Evolutionary conservation across 1,140 invertebrate genomes (phyloP).

Genomic region (Drosophila eugracilis): DNA sequence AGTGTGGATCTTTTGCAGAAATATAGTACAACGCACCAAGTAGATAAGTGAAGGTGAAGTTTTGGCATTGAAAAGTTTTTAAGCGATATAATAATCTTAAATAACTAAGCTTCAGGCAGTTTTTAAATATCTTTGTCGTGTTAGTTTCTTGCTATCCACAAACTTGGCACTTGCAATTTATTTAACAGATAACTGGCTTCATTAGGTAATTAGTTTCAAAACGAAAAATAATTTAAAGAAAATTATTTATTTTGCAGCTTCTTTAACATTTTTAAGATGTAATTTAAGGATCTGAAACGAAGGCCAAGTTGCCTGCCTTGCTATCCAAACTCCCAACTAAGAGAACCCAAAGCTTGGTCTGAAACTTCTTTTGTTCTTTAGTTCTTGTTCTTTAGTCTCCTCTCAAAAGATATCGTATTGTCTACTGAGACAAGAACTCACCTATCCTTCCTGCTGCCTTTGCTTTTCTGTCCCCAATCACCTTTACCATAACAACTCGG

Average conservation of each 20-base stretch:
- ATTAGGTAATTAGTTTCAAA: background rate
- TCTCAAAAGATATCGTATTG: constrained; percentile 33
- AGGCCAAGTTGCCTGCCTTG: background rate
- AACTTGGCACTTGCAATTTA: too few relatives aligned
- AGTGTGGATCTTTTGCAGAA: background rate
- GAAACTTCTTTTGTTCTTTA: constrained; percentile 26
- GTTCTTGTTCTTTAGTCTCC: constrained; percentile 6
- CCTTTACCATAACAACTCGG: constrained; percentile 6
- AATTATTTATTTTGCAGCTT: background rate
- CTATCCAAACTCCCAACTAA: constrained; percentile 8
- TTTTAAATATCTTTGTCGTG: background rate
- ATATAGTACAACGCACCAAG: background rate
- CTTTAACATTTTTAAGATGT: background rate
- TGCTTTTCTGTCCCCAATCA: constrained; percentile 5
- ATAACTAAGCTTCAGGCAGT: background rate
- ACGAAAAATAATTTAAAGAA: too few relatives aligned
- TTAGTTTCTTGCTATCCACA: too few relatives aligned
- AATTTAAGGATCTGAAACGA: background rate
- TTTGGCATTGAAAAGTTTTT: background rate
- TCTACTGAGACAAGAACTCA: constrained; percentile 27
- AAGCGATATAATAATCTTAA: background rate
- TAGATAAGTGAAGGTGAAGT: constrained; percentile 1
- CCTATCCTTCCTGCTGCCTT: constrained; percentile 1
- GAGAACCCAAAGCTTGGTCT: constrained; percentile 1
- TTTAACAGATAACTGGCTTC: background rate